A percentile compares a stretch with the other conserved stretches of the same genome.
Conservation (phyloP, 1,140 invertebrate genomes). For the Steinernema feltiae region DNA sequence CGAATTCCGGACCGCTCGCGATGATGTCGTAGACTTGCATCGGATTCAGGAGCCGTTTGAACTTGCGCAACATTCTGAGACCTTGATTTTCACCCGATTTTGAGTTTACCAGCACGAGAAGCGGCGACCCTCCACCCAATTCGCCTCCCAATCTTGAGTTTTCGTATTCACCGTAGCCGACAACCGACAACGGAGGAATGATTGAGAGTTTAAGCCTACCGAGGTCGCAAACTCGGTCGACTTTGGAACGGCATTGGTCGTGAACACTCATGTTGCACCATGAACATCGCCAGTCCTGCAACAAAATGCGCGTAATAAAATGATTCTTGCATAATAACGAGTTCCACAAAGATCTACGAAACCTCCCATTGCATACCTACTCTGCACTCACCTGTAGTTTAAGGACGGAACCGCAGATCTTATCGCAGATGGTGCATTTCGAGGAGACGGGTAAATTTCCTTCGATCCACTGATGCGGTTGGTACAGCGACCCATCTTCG, state of each 20-base stretch:
- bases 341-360: too few species aligned
- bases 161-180: conserved; percentile 68
- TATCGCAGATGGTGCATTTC: conserved; percentile 87
- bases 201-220: conserved; percentile 81
- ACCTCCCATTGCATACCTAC: too few species aligned
- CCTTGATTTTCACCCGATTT: conserved; percentile 93
- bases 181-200: conserved; percentile 79
- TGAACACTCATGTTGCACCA: conserved; percentile 68
- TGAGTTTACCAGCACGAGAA: conserved; percentile 92
- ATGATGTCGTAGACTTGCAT: conserved; percentile 96
- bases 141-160: conserved; percentile 65
- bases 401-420: conserved; percentile 88
- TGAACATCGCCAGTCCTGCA: conserved; percentile 79
- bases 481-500: conserved; percentile 79
- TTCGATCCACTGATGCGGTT: conserved; percentile 97
- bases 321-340: too few species aligned
- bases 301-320: background rate
- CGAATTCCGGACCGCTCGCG: conserved; percentile 73
- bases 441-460: conserved; percentile 89
- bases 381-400: conserved; percentile 69
- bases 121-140: conserved; percentile 64
- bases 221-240: conserved; percentile 59
- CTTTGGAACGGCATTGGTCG: conserved; percentile 20
- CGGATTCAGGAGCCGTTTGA: conserved; percentile 90
- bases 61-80: conserved; percentile 87